phyloP scores from a whole-genome alignment of 2,888 invertebrate genomes.

The Tenthredo livida region DNA sequence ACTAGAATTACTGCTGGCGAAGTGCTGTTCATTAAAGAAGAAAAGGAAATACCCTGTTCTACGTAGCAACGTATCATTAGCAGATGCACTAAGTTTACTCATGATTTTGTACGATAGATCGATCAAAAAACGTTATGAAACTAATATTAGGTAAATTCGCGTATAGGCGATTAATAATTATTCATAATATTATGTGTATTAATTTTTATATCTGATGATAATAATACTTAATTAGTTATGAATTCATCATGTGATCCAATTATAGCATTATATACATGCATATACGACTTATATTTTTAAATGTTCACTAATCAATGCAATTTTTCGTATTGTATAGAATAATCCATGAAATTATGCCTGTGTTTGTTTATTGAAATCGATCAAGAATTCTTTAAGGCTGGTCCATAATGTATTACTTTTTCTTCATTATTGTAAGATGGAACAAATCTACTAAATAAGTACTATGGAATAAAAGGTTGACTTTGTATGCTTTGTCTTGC shows the following conservation, averaged over 20 bases:
- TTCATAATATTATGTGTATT: background rate
- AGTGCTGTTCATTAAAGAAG: conserved; percentile 70
- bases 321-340: background rate
- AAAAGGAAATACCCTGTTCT: conserved; percentile 59
- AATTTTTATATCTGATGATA: conserved; percentile 3
- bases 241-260: conserved; percentile 20
- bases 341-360: background rate
- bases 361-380: background rate
- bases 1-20: conserved; percentile 77
- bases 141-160: background rate
- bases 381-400: background rate
- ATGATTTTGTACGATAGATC: background rate
- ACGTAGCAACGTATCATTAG: background rate
- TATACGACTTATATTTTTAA: background rate
- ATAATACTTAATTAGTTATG: background rate
- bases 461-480: background rate
- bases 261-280: background rate
- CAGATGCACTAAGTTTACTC: background rate
- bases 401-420: background rate
- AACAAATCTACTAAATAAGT: background rate
- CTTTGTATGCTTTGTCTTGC: background rate
- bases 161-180: background rate
- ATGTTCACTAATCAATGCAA: background rate
- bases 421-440: background rate
- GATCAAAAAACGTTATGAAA: background rate